Percentiles rank a stretch among this genome's conserved stretches.
Conservation (phyloP, 1,140 invertebrate species). For the Steinernema feltiae region DNA sequence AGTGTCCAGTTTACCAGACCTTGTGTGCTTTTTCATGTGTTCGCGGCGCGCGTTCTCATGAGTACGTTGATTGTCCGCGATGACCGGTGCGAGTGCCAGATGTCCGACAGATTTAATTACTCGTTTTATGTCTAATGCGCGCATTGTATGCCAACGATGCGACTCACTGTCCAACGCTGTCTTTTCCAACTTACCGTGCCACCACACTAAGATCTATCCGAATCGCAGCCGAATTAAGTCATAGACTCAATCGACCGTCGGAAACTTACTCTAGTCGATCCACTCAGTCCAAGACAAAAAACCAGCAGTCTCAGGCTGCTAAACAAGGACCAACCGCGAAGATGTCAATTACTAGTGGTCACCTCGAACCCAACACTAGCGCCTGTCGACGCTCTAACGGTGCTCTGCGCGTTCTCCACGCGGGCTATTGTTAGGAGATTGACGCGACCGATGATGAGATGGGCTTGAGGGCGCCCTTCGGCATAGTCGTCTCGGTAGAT, state of each 20-base stretch:
- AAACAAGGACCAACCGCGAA: background rate
- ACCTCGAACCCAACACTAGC: background rate
- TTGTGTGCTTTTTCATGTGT: background rate
- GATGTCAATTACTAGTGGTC: slow-evolving; percentile 4
- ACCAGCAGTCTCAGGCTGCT: background rate
- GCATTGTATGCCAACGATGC: background rate
- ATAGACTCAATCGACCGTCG: background rate
- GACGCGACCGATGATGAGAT: background rate
- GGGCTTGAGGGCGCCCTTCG: slow-evolving; percentile 6
- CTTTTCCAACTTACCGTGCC: too few relatives aligned
- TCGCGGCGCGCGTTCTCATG: background rate
- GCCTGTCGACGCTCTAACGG: background rate
- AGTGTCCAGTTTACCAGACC: background rate
- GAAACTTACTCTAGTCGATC: background rate
- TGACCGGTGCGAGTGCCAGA: slow-evolving; percentile 13
- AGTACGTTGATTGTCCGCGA: background rate
- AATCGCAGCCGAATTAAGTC: too few relatives aligned
- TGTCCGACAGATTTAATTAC: slow-evolving; percentile 11
- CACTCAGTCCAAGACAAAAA: background rate
- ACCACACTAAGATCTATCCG: too few relatives aligned
- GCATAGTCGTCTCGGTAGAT: background rate
- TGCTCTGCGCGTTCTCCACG: background rate
- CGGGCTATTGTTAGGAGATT: background rate
- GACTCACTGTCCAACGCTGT: too few relatives aligned
- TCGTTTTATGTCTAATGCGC: slow-evolving; percentile 12